Evolutionary conservation across 2,113 vertebrate species (phyloP).

Genomic region (Istiophorus platypterus): DNA sequence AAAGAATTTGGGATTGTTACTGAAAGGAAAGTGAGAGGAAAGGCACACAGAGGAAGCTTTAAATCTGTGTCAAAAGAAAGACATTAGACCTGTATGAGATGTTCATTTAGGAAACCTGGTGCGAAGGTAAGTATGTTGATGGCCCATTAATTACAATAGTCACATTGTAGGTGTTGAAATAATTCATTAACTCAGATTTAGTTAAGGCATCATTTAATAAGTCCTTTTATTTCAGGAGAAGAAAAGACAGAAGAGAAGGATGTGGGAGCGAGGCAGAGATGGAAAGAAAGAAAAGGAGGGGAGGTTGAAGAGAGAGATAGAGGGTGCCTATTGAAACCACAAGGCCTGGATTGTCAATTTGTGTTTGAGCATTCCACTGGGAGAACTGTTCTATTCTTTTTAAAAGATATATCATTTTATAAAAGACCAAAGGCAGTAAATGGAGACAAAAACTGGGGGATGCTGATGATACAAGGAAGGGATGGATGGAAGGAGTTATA

Average conservation of each 20-base stretch:
- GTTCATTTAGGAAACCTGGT: slow-evolving; percentile 83
- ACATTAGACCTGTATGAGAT: slow-evolving; percentile 75
- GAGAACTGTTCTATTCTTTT: slow-evolving; percentile 82
- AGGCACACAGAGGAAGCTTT: slow-evolving; percentile 65
- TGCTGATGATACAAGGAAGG: slow-evolving; percentile 67
- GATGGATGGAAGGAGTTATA: slow-evolving; percentile 76
- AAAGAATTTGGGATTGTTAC: slow-evolving; percentile 69
- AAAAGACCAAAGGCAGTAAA: slow-evolving; percentile 86
- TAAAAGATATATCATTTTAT: slow-evolving; percentile 88
- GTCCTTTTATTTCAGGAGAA: slow-evolving; percentile 83
- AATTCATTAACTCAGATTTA: slow-evolving; percentile 88
- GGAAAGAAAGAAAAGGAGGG: slow-evolving; percentile 47
- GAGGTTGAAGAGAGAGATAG: slow-evolving; percentile 58
- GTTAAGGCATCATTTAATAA: slow-evolving; percentile 87
- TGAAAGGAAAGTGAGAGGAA: slow-evolving; percentile 50
- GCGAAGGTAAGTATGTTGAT: slow-evolving; percentile 77
- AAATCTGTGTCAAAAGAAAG: slow-evolving; percentile 82
- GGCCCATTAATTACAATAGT: slow-evolving; percentile 87
- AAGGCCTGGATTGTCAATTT: slow-evolving; percentile 86
- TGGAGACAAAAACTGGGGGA: slow-evolving; percentile 78
- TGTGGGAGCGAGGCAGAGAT: slow-evolving; percentile 57
- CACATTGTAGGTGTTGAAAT: slow-evolving; percentile 86
- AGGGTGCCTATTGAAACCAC: slow-evolving; percentile 82
- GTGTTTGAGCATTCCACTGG: slow-evolving; percentile 84
- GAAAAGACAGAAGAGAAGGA: slow-evolving; percentile 55